phyloP scores from a whole-genome alignment of 2,888 invertebrate genomes.

The Syrphus vitripennis region DNA sequence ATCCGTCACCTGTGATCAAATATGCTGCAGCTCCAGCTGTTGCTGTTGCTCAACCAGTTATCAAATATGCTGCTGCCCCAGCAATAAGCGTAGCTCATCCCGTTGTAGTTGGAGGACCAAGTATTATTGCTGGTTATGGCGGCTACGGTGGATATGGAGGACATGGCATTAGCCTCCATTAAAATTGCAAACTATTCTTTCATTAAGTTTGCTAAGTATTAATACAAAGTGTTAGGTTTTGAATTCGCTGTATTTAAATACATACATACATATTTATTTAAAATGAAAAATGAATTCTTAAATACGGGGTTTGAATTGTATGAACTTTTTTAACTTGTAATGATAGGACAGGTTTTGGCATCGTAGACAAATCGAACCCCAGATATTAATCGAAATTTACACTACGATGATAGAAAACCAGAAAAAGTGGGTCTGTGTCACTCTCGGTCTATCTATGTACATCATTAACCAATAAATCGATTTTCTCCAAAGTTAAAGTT shows the following conservation, averaged over 20 bases:
- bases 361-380: no score
- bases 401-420: no score
- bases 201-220: not conserved
- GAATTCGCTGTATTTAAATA: not conserved
- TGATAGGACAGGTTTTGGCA: no score
- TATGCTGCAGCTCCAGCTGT: conserved; percentile 73
- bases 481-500: no score
- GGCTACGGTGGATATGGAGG: conserved; percentile 72
- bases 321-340: no score
- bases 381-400: no score
- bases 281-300: not conserved
- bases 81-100: conserved; percentile 71
- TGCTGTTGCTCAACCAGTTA: conserved; percentile 65
- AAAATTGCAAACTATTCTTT: not conserved
- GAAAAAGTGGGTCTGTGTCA: no score
- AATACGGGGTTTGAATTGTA: no score
- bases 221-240: not conserved
- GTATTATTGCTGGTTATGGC: conserved; percentile 66
- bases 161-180: conserved; percentile 33
- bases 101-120: conserved; percentile 72
- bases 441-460: no score
- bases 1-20: conserved; percentile 76
- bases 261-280: not conserved
- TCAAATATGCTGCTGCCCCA: conserved; percentile 71
- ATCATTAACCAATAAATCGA: no score